Conservation (phyloP, 2,113 vertebrate genomes). For the Apteryx owenii region DNA sequence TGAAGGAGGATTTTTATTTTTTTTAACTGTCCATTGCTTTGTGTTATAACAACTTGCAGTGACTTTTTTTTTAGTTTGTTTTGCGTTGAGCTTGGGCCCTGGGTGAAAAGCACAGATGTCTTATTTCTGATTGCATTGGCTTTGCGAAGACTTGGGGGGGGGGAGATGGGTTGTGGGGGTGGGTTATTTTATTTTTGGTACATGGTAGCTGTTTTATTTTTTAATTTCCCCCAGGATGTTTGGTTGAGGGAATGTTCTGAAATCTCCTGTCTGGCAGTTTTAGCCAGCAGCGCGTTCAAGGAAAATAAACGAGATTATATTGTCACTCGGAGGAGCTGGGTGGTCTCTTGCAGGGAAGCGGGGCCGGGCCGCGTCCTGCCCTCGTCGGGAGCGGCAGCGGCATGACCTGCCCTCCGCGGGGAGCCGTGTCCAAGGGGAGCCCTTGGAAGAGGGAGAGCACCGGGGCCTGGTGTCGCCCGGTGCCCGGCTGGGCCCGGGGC, state of each 20-base stretch:
- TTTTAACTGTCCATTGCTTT: slow-evolving; percentile 73
- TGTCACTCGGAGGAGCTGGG: slow-evolving; percentile 45
- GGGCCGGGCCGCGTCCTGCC: no score
- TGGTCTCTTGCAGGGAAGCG: neutral
- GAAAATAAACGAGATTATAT: slow-evolving; percentile 68
- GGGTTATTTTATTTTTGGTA: slow-evolving; percentile 65
- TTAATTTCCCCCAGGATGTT: slow-evolving; percentile 36
- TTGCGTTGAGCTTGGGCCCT: slow-evolving; percentile 32
- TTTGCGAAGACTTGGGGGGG: slow-evolving; percentile 2
- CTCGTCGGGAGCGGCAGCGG: no score
- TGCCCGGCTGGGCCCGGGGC: no score
- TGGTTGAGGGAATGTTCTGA: slow-evolving; percentile 63
- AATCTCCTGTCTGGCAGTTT: slow-evolving; percentile 57
- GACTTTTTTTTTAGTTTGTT: slow-evolving; percentile 42
- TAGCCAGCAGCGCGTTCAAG: slow-evolving; percentile 57
- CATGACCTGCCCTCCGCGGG: no score
- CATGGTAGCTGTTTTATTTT: slow-evolving; percentile 37
- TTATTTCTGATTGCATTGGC: slow-evolving; percentile 26
- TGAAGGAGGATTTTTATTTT: slow-evolving; percentile 51
- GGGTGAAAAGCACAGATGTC: slow-evolving; percentile 43
- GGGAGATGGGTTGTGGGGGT: neutral
- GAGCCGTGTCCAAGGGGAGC: no score
- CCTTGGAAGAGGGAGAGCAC: no score
- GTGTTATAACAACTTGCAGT: slow-evolving; percentile 76
- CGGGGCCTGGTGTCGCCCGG: no score